These are phyloP conservation scores for Mobula hypostoma DNA, from an alignment of 2,113 vertebrate genomes.

Conservation along the genomic window DNA sequence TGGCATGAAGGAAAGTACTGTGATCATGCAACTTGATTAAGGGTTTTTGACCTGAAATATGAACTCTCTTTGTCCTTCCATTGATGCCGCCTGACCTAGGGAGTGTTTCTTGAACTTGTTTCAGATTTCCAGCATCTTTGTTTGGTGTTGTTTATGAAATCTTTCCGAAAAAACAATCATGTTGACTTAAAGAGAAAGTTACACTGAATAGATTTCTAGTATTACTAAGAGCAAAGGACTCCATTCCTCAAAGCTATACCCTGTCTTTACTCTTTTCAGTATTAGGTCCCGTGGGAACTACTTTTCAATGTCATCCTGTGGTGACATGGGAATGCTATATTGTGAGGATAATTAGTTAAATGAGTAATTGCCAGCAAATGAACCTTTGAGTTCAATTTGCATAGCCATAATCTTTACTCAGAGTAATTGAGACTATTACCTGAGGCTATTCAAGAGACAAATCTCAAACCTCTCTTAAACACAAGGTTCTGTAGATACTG, in stretches of 20 bases:
- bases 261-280: background rate
- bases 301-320: background rate
- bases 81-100: too few species aligned
- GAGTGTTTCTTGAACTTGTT: too few species aligned
- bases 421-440: background rate
- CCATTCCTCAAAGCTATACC: background rate
- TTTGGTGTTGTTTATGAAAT: background rate
- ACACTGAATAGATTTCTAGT: background rate
- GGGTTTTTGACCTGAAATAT: too few species aligned
- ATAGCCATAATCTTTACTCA: background rate
- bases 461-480: background rate
- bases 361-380: background rate
- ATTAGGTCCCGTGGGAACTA: background rate
- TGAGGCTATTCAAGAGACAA: background rate
- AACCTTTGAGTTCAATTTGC: background rate
- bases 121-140: background rate
- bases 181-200: background rate
- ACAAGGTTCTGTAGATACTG: too few species aligned
- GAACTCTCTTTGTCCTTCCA: too few species aligned
- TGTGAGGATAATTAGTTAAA: background rate
- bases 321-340: background rate
- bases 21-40: too few species aligned
- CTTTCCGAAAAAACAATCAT: background rate
- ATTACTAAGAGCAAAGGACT: background rate
- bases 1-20: too few species aligned